Evolutionary conservation across 2,113 vertebrate species (phyloP), one percentile per base, ranked within the genome.

Genomic region (Nothoprocta perdicaria): DNA sequence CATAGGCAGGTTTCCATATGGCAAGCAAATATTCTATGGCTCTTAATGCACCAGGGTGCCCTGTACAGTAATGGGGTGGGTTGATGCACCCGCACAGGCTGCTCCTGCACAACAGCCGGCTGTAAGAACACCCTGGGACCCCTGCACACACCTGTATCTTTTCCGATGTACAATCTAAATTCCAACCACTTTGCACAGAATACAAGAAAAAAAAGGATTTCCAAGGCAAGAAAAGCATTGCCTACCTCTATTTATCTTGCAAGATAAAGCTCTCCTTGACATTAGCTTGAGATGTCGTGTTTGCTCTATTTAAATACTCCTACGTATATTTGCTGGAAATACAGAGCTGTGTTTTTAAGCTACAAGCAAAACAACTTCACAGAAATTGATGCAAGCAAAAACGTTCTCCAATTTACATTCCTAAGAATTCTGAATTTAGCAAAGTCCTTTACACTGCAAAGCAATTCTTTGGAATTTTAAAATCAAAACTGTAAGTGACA

Each of bases 181-280:
- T 79, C 6, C 38, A 71, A 80, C n/a, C 67, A 74, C 38, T 46
- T 53, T 27, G 45, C 15, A 40, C 21, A 48, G 78, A 57, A 58
- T 1, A 8, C 5, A 10, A 29, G 27, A 16, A 29, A 29, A 26
- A 16, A 62, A 50, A 10, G 0, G 0, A 10, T 10, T 33, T 22
- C 4, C 21, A 48, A n/a, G 9, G 27, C 1, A 4, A 80, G 61
- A 40, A 8, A 43, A 83, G 55, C 15, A 87, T 2, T 62, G 52
- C 35, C 67, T 71, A 1, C 13, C 81, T 29, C 35, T 40, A 6
- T 13, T 8, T 31, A 46, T 33, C 57, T 26, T 29, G n/a, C 57
- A 45, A 84, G 58, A 69, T 6, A 33, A 46, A 81, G 71, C 33
- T 4, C 50, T 50, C 58, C 61, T 43, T 63, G 74, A 50, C 21